phyloP scores from a whole-genome alignment of 2,888 invertebrate species.

The Ochropleura leucogaster region DNA sequence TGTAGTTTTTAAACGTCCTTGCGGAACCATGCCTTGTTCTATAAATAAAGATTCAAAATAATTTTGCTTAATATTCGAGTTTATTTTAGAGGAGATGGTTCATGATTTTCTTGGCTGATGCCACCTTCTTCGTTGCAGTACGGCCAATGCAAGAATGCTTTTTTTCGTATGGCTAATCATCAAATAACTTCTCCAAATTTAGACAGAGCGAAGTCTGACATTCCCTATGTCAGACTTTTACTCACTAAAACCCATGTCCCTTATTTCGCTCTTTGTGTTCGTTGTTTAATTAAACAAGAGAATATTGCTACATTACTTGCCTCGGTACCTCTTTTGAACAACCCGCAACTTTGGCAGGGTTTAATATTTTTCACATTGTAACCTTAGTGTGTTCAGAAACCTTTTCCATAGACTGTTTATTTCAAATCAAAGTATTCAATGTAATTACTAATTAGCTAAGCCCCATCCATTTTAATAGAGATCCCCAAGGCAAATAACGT shows the following conservation, averaged over 20 bases:
- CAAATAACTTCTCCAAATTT: too few relatives aligned
- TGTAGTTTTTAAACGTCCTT: too few relatives aligned
- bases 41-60: constrained; percentile 39
- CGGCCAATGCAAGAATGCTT: too few relatives aligned
- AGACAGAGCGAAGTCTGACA: too few relatives aligned
- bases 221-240: too few relatives aligned
- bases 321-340: too few relatives aligned
- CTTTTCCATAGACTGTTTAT: not conserved
- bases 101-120: not conserved
- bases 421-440: not conserved
- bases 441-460: not conserved
- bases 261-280: too few relatives aligned
- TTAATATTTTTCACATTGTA: not conserved
- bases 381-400: not conserved
- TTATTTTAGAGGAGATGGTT: not conserved
- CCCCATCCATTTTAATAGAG: not conserved
- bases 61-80: not conserved
- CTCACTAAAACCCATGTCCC: too few relatives aligned
- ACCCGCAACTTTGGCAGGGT: too few relatives aligned
- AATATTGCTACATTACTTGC: too few relatives aligned
- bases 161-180: too few relatives aligned
- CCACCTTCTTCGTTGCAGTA: not conserved
- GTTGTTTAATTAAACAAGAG: too few relatives aligned
- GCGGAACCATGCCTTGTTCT: constrained; percentile 15
- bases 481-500: not conserved